Conservation (phyloP, 2,113 vertebrate genomes). For the Toxostoma redivivum region DNA sequence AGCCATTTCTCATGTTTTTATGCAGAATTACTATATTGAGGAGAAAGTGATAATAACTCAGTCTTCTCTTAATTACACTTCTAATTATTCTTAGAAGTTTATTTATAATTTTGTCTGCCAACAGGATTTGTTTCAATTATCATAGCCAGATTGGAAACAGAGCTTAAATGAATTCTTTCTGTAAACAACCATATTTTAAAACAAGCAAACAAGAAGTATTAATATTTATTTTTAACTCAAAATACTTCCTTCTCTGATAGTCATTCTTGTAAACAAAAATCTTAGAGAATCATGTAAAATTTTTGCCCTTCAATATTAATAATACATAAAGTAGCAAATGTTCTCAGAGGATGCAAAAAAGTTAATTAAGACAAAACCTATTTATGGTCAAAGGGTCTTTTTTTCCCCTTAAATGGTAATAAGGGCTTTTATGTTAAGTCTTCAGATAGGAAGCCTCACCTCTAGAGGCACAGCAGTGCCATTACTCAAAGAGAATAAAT, state of each 20-base stretch:
- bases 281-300: background rate
- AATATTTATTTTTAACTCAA: slow-evolving; percentile 12
- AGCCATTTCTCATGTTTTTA: slow-evolving; percentile 6
- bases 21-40: background rate
- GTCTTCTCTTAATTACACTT: slow-evolving; percentile 60
- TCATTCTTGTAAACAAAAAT: background rate
- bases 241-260: background rate
- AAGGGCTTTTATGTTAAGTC: slow-evolving; percentile 3
- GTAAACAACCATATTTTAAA: slow-evolving; percentile 23
- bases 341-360: background rate
- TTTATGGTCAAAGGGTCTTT: background rate
- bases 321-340: background rate
- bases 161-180: slow-evolving; percentile 43
- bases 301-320: background rate
- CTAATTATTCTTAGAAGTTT: slow-evolving; percentile 60
- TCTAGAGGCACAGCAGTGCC: slow-evolving; percentile 10
- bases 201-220: background rate
- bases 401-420: background rate
- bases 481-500: background rate
- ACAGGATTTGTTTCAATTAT: slow-evolving; percentile 33
- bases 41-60: slow-evolving; percentile 18
- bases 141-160: slow-evolving; percentile 29
- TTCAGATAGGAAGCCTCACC: background rate
- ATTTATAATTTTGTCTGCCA: slow-evolving; percentile 35
- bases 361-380: background rate